Base-by-base conservation (phyloP, 2,113 vertebrate species). In the Barnardius zonarius region DNA sequence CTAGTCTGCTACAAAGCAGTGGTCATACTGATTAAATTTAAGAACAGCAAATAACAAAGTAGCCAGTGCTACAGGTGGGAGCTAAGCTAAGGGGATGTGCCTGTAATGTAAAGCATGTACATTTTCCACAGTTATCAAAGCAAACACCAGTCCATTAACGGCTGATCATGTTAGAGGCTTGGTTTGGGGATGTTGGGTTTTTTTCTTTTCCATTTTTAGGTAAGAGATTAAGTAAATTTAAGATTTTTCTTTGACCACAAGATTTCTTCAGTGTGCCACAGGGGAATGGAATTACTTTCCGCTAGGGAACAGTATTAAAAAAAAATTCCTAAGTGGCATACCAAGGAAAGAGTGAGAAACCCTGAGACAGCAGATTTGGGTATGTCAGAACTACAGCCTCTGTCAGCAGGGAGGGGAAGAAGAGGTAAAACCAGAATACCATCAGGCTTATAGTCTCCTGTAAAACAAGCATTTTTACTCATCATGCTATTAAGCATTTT, bases 11-110 rank as follows among this genome's bases (percentile, higher is more conserved):
- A 77, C 80, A 91, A 62, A 66, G 51, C 13, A 52, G 27, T 64
- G 48, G 77, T 68, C 90, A 85, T 23, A 95, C 79, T 90, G 81
- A 88, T 87, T 72, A 95, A 94, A 94, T 64, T 62, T 84, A 95
- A 96, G 77, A 93, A 86, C 66, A 95, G 84, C 70, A 78, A 37
- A n/a, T 90, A 91, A 1, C 10, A 28, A 67, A 83, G 55, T 14
- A 59, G 44, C 24, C 41, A 64, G 25, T 19, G 35, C 49, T 39
- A 64, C 35, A 72, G 52, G 30, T 67, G 46, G 46, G 48, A 76
- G 23, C 30, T 63, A 66, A 66, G 9, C 44, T 67, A 33, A 54
- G 30, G 8, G 13, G 23, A 48, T 11, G 22, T 28, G 37, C 52
- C 43, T 52, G 39, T 39, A 62, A 35, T 6, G 17, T 28, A 79